These are phyloP conservation scores for human DNA, from an alignment of 2,113 vertebrate genomes.

Conservation along the genomic window GRCh38 chr7:107194501-107195000, in stretches of 20 bases:
- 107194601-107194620: neutral
- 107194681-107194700: neutral
- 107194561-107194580: neutral
- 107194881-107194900: neutral
- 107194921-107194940: neutral
- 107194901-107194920: neutral
- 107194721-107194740: neutral
- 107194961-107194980: neutral
- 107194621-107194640: neutral
- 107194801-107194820: neutral
- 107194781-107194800: neutral
- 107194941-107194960: neutral
- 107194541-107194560: neutral
- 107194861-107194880: neutral
- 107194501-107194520: neutral
- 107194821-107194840: neutral
- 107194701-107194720: neutral
- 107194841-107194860: neutral
- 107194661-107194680: neutral
- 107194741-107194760: neutral
- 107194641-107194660: neutral
- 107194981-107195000: neutral
- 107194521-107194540: neutral
- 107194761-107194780: constrained; percentile 12
- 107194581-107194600: neutral